These are phyloP conservation scores for Eidolon helvum DNA, from an alignment of 2,113 vertebrate genomes.

Conservation along the genomic window DNA sequence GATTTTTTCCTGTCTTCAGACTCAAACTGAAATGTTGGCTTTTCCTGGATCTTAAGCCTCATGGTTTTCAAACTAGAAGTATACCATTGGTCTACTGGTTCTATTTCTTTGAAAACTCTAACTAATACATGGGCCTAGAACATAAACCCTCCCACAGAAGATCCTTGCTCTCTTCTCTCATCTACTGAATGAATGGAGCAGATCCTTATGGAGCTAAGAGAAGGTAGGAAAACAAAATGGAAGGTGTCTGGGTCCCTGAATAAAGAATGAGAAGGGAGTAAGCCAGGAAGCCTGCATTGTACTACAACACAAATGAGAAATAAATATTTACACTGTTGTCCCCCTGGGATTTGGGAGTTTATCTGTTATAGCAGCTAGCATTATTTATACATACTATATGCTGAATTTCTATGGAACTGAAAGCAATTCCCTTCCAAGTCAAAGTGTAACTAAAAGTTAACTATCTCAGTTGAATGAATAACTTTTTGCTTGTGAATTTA, in stretches of 20 bases:
- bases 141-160: not conserved
- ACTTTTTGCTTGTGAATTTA: not conserved
- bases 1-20: not conserved
- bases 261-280: not conserved
- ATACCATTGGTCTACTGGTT: not conserved
- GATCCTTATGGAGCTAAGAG: not conserved
- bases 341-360: not conserved
- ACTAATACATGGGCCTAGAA: not conserved
- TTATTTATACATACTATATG: not conserved
- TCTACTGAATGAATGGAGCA: not conserved
- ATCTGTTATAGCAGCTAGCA: not conserved
- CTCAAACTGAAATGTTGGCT: not conserved
- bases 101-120: not conserved
- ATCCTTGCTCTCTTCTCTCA: not conserved
- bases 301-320: not conserved
- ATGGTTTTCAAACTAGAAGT: not conserved
- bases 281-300: not conserved
- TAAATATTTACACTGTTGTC: not conserved
- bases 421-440: not conserved
- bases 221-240: not conserved
- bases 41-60: not conserved
- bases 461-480: not conserved
- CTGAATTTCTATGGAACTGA: not conserved
- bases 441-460: conserved; percentile 23
- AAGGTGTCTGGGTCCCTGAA: not conserved